Conservation (phyloP, 2,113 vertebrate genomes). For the Uria aalge region DNA sequence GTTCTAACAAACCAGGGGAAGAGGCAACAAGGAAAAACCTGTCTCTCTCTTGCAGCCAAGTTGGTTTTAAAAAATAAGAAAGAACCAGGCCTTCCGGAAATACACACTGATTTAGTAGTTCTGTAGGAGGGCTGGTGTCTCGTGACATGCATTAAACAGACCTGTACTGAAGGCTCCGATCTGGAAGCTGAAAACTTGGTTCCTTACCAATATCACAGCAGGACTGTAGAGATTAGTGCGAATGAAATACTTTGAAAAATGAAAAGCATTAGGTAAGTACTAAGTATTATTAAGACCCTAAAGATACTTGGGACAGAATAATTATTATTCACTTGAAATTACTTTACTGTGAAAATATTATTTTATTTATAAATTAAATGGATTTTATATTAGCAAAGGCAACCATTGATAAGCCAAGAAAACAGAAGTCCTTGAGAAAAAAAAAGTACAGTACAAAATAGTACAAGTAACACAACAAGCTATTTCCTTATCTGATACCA, state of each 20-base stretch:
- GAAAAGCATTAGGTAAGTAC: background rate
- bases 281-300: background rate
- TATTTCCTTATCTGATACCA: background rate
- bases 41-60: background rate
- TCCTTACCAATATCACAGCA: conserved; percentile 20
- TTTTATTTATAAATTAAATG: background rate
- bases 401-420: background rate
- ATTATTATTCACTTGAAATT: background rate
- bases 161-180: background rate
- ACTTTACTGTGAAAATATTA: background rate
- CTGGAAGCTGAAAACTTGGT: conserved; percentile 6
- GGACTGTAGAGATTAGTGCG: background rate
- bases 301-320: background rate
- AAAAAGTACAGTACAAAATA: background rate
- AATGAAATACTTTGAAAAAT: background rate
- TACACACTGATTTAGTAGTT: background rate
- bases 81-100: background rate
- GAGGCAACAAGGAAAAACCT: background rate
- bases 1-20: background rate
- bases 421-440: background rate
- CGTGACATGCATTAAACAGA: background rate
- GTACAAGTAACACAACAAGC: background rate
- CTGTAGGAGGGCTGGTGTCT: background rate
- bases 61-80: background rate
- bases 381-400: background rate